phyloP scores from a whole-genome alignment of 2,797 vertebrate genomes.

The Crenuchus spilurus region DNA sequence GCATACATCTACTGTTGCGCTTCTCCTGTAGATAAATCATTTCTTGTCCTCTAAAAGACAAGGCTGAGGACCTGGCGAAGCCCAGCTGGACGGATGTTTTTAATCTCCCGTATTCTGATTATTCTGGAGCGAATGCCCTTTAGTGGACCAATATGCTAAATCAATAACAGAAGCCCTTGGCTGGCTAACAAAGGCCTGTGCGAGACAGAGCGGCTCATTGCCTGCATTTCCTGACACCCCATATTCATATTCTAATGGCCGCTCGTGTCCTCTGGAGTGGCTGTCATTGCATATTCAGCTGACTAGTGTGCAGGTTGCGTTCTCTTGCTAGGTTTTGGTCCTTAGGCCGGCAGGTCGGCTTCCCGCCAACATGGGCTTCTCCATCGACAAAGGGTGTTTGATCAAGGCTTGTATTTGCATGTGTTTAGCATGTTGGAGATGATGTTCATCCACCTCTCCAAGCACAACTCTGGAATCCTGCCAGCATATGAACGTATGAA shows the following conservation, averaged over 20 bases:
- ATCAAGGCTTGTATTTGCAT: conserved; percentile 69
- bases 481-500: conserved; percentile 70
- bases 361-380: conserved; percentile 57
- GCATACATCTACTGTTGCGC: not conserved
- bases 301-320: conserved; percentile 22
- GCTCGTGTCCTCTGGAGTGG: conserved; percentile 51
- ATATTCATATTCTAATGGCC: conserved; percentile 50
- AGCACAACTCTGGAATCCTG: conserved; percentile 61
- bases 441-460: conserved; percentile 36
- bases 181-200: conserved; percentile 25
- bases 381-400: conserved; percentile 65
- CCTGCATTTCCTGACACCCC: conserved; percentile 40
- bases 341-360: conserved; percentile 14
- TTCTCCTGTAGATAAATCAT: not conserved
- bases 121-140: conserved; percentile 13
- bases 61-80: not conserved
- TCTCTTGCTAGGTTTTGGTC: conserved; percentile 13
- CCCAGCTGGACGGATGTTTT: conserved; percentile 33
- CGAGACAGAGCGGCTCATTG: conserved; percentile 23
- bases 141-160: conserved; percentile 26
- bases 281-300: conserved; percentile 50
- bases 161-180: conserved; percentile 30
- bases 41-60: not conserved
- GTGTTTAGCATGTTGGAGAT: conserved; percentile 68
- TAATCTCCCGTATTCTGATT: conserved; percentile 6